phyloP scores from a whole-genome alignment of 2,888 invertebrate genomes.

The Pammene fasciana region DNA sequence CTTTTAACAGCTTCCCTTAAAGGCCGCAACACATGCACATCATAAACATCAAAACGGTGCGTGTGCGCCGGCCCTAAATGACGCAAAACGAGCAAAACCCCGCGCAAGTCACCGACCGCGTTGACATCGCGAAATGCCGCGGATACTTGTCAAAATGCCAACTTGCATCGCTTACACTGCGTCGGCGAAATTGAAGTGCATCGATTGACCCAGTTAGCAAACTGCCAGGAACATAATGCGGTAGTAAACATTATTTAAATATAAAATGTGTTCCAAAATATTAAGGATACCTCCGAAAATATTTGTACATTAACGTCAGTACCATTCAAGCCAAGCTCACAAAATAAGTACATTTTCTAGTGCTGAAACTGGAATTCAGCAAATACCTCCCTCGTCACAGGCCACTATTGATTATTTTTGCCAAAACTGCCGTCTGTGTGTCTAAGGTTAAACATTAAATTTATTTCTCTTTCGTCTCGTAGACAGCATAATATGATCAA shows the following conservation, averaged over 20 bases:
- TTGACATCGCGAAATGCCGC: conserved; percentile 70
- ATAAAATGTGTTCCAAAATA: neutral
- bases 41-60: conserved; percentile 23
- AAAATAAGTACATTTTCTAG: no score
- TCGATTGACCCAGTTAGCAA: conserved; percentile 56
- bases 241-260: conserved; percentile 44
- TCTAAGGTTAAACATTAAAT: no score
- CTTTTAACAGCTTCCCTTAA: no score
- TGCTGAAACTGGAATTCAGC: no score
- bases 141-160: conserved; percentile 77
- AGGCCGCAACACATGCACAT: neutral
- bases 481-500: no score
- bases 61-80: conserved; percentile 42
- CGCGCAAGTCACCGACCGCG: conserved; percentile 64
- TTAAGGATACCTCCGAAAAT: neutral
- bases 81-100: conserved; percentile 49
- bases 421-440: no score
- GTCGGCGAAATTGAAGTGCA: conserved; percentile 54
- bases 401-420: no score
- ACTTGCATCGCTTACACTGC: conserved; percentile 51
- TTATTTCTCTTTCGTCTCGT: no score
- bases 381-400: no score
- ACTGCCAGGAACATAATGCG: conserved; percentile 63
- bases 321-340: neutral
- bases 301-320: neutral